Base-by-base conservation (phyloP, 2,797 vertebrate genomes). In the Capromys pilorides region DNA sequence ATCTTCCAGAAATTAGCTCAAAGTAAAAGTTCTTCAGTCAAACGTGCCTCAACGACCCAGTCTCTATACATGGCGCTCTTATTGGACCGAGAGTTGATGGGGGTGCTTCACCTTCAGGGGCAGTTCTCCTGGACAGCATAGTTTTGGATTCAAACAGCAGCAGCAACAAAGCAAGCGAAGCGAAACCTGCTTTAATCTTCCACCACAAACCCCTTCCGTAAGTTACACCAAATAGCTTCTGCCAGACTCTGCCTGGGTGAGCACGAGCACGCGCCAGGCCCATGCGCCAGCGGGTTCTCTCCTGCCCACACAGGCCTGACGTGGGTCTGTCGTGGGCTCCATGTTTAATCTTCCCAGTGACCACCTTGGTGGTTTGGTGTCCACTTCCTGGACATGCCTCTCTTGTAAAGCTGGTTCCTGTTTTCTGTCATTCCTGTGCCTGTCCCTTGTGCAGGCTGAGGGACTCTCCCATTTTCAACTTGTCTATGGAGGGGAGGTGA, bases 1-100 rank as follows among this genome's bases (percentile, higher is more conserved):
- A 57, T 84, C 22, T 87, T 91, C 22, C 77, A 86, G 61, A 90
- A 89, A 59, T 54, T 41, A 85, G 51, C 69, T 80, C 41, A 93
- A 71, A 87, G 88, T 88, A 79, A 71, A 59, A 66, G 59, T 66
- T 69, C 11, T n/a, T 80, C 79, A n/a, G 39, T 71, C 7, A 75
- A 19, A 88, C 12, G 10, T 41, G 39, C 79, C 94, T 78, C 33
- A 61, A 26, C 14, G 45, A 86, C 2, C 19, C 4, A 57, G 14
- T 54, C 45, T 19, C 16, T 1, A 59, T 4, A 8, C 24, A 1
- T 18, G 0, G 10, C 31, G 8, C 77, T 1, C 18, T 3, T 36
- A n/a, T 4, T 69, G 33, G 22, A 39, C 3, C 49, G 26, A 49
- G 6, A 66, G n/a, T 61, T 33, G 77, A 41, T 19, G 10, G 18